These are phyloP conservation scores for Dryas iulia DNA, from an alignment of 1,140 invertebrate species.

Conservation along the genomic window DNA sequence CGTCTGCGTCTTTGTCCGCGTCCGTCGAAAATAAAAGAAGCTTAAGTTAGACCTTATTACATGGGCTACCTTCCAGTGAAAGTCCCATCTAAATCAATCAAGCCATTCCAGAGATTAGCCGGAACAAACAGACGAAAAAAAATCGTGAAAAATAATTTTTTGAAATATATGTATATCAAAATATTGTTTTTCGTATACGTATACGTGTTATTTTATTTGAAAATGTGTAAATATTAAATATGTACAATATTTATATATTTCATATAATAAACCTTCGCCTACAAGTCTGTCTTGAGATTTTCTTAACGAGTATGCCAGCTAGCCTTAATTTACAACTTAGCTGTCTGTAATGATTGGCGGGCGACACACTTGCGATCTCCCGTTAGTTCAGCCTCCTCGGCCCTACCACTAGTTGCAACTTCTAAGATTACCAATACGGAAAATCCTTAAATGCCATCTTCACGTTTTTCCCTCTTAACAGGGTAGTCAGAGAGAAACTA, in stretches of 20 bases:
- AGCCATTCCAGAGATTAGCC: no score
- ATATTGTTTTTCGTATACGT: no score
- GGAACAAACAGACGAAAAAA: no score
- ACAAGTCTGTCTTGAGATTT: constrained; percentile 8
- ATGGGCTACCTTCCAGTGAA: no score
- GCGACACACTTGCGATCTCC: constrained; percentile 58
- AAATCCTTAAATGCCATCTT: neutral
- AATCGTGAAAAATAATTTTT: no score
- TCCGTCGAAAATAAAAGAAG: no score
- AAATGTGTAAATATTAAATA: neutral
- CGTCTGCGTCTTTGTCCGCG: no score
- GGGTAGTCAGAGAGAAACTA: no score
- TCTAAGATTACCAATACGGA: neutral
- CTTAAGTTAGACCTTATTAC: no score
- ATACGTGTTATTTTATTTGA: neutral
- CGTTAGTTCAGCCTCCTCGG: constrained; percentile 45
- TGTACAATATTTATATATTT: no score
- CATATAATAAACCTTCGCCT: neutral
- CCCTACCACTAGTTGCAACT: constrained; percentile 46
- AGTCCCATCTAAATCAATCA: no score
- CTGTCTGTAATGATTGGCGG: constrained; percentile 35
- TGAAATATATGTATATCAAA: no score
- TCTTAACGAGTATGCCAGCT: constrained; percentile 22
- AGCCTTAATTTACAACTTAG: constrained; percentile 24
- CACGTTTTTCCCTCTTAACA: neutral